Evolutionary conservation across 2,888 invertebrate genomes (phyloP).

Genomic region (Hoplodrina ambigua): DNA sequence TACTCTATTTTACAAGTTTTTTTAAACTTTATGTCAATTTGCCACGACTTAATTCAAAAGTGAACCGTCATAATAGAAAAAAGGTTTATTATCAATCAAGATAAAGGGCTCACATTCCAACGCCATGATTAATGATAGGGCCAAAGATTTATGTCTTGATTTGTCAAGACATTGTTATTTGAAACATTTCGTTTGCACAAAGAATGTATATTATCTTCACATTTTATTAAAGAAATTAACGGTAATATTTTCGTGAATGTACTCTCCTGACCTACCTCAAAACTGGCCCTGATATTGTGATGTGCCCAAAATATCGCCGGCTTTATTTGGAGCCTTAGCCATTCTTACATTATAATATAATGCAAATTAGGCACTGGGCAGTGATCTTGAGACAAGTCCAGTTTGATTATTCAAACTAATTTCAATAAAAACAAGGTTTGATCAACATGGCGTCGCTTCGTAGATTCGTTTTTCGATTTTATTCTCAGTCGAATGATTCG

Average conservation of each 20-base stretch:
- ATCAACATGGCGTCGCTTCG: constrained; percentile 26
- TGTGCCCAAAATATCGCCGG: constrained; percentile 15
- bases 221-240: constrained; percentile 2
- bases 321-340: constrained; percentile 16
- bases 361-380: constrained; percentile 41
- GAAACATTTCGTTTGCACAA: constrained; percentile 36
- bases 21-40: constrained; percentile 13
- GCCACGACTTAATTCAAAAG: constrained; percentile 13
- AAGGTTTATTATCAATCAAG: constrained; percentile 33
- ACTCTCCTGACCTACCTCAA: constrained; percentile 37
- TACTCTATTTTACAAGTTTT: constrained; percentile 1
- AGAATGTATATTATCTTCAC: not conserved
- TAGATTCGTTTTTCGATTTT: constrained; percentile 14
- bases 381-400: constrained; percentile 39
- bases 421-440: constrained; percentile 37
- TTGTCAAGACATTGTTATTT: constrained; percentile 27
- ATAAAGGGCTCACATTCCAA: constrained; percentile 32
- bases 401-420: constrained; percentile 29
- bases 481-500: constrained; percentile 17
- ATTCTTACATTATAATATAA: constrained; percentile 22
- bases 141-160: constrained; percentile 9
- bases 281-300: constrained; percentile 15
- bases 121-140: constrained; percentile 25
- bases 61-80: constrained; percentile 13
- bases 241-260: not conserved